These are phyloP conservation scores for Parus major DNA, from an alignment of 2,113 vertebrate genomes.

Conservation along the genomic window DNA sequence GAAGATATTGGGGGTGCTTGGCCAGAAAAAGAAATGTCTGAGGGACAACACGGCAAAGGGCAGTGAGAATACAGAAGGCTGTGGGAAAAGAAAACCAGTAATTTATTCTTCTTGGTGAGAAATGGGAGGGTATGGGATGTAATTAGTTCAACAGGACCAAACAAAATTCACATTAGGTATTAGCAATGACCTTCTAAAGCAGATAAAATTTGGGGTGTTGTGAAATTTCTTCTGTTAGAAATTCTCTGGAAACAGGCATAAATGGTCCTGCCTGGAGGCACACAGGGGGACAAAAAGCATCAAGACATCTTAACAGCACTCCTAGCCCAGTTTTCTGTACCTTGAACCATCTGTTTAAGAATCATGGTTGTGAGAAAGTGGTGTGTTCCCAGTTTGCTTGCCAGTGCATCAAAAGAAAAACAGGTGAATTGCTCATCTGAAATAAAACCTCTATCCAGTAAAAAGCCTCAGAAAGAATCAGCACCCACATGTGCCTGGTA, in stretches of 20 bases:
- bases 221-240: background rate
- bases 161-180: background rate
- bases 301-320: background rate
- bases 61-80: background rate
- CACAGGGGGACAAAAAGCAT: background rate
- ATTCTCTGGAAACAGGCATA: background rate
- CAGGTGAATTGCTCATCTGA: background rate
- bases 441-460: background rate
- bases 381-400: background rate
- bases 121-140: background rate
- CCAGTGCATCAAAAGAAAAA: background rate
- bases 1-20: background rate
- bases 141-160: background rate
- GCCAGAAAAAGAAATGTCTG: background rate
- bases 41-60: background rate
- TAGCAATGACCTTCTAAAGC: background rate
- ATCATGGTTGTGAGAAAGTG: background rate
- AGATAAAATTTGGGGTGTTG: background rate
- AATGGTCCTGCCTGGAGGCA: background rate
- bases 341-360: background rate
- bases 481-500: background rate
- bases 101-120: background rate
- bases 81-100: background rate
- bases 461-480: background rate
- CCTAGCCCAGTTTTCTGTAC: background rate